These are phyloP conservation scores for Lissonota sp. DNA, from an alignment of 2,888 invertebrate genomes.

Conservation along the genomic window DNA sequence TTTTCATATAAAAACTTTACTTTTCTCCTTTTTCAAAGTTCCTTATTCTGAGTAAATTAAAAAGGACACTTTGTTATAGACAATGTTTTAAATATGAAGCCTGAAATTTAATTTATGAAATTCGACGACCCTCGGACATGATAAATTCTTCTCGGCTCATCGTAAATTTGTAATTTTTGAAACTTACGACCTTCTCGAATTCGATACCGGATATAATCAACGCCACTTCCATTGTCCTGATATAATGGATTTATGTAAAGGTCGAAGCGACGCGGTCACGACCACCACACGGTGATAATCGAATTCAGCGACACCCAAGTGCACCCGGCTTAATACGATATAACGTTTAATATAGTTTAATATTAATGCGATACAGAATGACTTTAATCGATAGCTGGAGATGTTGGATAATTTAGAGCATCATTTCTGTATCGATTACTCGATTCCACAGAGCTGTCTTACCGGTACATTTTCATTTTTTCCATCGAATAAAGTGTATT, in stretches of 20 bases:
- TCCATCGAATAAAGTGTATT: conserved; percentile 2
- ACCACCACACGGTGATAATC: conserved; percentile 39
- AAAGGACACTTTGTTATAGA: too few species aligned
- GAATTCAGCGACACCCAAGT: conserved; percentile 51
- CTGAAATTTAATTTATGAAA: neutral
- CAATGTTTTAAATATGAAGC: too few species aligned
- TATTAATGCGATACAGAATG: conserved; percentile 51
- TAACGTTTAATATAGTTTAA: conserved; percentile 61
- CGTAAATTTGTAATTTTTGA: neutral
- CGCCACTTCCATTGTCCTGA: conserved; percentile 18
- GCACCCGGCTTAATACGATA: conserved; percentile 55
- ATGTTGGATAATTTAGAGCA: conserved; percentile 30
- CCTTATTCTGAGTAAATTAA: too few species aligned
- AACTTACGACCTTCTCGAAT: conserved; percentile 11
- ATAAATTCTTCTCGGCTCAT: neutral
- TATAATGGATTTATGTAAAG: conserved; percentile 55
- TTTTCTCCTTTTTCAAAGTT: too few species aligned
- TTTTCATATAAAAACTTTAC: too few species aligned
- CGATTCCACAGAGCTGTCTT: too few species aligned
- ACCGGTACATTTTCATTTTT: neutral
- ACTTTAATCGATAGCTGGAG: conserved; percentile 52
- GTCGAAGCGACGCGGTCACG: conserved; percentile 48
- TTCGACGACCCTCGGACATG: neutral
- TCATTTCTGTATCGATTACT: neutral
- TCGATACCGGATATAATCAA: conserved; percentile 29